These are phyloP conservation scores for Sternotherus odoratus DNA, from an alignment of 2,797 vertebrate species.

Conservation along the genomic window DNA sequence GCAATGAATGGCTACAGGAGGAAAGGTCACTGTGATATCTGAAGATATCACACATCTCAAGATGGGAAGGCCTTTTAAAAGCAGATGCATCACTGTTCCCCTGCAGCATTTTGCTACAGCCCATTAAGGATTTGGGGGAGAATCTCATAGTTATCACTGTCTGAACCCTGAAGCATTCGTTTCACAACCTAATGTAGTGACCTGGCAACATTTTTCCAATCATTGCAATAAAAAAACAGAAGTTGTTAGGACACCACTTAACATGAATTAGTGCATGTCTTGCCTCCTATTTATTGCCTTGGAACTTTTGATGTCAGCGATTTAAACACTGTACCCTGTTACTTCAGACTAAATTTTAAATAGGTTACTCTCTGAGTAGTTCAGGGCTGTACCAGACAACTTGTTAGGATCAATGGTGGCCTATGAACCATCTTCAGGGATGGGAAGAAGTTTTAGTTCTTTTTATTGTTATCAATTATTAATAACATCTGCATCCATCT, in stretches of 20 bases:
- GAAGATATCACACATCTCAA: background rate
- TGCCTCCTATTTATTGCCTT: background rate
- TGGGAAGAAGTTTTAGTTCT: background rate
- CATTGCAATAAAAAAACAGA: background rate
- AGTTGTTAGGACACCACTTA: background rate
- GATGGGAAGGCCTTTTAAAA: slow-evolving; percentile 12
- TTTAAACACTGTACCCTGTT: background rate
- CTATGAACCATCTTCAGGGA: background rate
- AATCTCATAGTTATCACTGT: background rate
- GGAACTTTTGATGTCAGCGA: background rate
- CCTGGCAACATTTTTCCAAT: background rate
- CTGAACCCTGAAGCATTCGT: background rate
- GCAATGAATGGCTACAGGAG: background rate
- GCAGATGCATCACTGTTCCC: background rate
- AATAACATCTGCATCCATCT: background rate
- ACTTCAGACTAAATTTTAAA: background rate
- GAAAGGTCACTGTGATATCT: background rate
- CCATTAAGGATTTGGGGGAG: background rate
- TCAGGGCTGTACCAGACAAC: background rate
- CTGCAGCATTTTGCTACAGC: background rate
- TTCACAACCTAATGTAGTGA: background rate
- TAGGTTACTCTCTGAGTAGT: no score
- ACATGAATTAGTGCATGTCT: background rate
- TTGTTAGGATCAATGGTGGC: background rate
- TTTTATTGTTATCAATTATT: background rate